Conservation (phyloP, 2,113 vertebrate species). For the Gallinago media region DNA sequence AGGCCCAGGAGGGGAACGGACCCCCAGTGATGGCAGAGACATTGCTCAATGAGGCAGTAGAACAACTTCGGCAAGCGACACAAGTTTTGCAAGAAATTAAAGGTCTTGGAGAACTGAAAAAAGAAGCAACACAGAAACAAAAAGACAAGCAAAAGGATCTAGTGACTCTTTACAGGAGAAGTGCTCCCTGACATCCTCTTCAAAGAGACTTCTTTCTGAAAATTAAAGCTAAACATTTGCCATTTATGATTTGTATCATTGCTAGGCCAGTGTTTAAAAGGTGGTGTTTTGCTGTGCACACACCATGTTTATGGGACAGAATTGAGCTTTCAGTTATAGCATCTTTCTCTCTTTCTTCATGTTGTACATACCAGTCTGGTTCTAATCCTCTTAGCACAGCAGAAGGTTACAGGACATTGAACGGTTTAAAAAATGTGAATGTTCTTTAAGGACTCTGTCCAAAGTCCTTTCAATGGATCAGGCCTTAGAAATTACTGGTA, state of each 20-base stretch:
- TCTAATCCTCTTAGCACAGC: slow-evolving; percentile 53
- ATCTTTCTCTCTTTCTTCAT: slow-evolving; percentile 19
- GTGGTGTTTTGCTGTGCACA: slow-evolving; percentile 38
- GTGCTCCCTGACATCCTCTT: slow-evolving; percentile 72
- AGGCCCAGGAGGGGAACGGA: slow-evolving; percentile 50
- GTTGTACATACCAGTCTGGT: slow-evolving; percentile 8
- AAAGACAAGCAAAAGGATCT: slow-evolving; percentile 81
- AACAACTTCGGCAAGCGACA: slow-evolving; percentile 89
- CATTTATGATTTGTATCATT: slow-evolving; percentile 16
- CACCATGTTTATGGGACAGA: neutral
- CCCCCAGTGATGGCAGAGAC: slow-evolving; percentile 66
- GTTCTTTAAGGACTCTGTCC: slow-evolving; percentile 1
- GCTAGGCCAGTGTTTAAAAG: slow-evolving; percentile 38
- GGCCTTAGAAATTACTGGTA: slow-evolving; percentile 12
- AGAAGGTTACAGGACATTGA: slow-evolving; percentile 40
- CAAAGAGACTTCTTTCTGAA: neutral
- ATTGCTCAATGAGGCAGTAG: slow-evolving; percentile 86
- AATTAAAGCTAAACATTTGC: slow-evolving; percentile 27
- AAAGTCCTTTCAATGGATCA: slow-evolving; percentile 13
- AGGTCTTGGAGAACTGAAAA: slow-evolving; percentile 77
- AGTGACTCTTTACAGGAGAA: slow-evolving; percentile 84
- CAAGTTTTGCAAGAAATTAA: slow-evolving; percentile 88
- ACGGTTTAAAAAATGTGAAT: slow-evolving; percentile 35
- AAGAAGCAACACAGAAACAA: slow-evolving; percentile 68
- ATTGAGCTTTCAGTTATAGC: slow-evolving; percentile 34